phyloP scores from a whole-genome alignment of 2,888 invertebrate species.

The Argyra leucocephala region DNA sequence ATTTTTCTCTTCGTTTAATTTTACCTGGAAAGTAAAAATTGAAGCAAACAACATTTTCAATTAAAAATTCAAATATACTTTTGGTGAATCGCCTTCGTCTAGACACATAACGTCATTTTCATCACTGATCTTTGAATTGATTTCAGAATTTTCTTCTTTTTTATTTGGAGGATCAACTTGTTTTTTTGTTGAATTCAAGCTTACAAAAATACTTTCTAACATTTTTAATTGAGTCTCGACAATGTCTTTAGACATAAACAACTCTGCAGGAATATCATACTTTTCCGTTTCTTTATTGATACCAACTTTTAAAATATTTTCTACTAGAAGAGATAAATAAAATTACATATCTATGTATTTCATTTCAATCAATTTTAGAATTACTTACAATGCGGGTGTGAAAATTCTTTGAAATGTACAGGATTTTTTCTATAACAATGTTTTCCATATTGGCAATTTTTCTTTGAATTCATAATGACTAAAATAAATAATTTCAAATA shows the following conservation, averaged over 20 bases:
- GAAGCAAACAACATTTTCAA: neutral
- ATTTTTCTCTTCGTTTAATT: neutral
- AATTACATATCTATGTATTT: slow-evolving; percentile 16
- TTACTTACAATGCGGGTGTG: slow-evolving; percentile 66
- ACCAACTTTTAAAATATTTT: slow-evolving; percentile 50
- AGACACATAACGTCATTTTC: slow-evolving; percentile 20
- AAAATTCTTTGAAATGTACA: slow-evolving; percentile 70
- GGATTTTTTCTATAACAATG: slow-evolving; percentile 77
- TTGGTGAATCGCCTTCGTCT: slow-evolving; percentile 13
- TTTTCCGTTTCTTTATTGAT: slow-evolving; percentile 38
- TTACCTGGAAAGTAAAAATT: neutral
- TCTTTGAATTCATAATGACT: slow-evolving; percentile 33
- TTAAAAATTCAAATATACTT: neutral
- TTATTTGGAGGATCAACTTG: neutral
- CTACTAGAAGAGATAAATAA: slow-evolving; percentile 48
- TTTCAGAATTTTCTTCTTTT: neutral
- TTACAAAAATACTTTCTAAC: slow-evolving; percentile 38
- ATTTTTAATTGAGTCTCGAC: slow-evolving; percentile 55
- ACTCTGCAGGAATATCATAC: slow-evolving; percentile 49
- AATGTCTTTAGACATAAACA: slow-evolving; percentile 46
- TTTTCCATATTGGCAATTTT: slow-evolving; percentile 62
- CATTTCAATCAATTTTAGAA: slow-evolving; percentile 13
- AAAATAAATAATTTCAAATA: no score
- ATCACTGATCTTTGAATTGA: neutral
- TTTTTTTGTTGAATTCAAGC: slow-evolving; percentile 9